Evolutionary conservation across 2,888 invertebrate genomes (phyloP), one percentile per base, ranked within the genome.

Genomic region (Helicoverpa assulta): DNA sequence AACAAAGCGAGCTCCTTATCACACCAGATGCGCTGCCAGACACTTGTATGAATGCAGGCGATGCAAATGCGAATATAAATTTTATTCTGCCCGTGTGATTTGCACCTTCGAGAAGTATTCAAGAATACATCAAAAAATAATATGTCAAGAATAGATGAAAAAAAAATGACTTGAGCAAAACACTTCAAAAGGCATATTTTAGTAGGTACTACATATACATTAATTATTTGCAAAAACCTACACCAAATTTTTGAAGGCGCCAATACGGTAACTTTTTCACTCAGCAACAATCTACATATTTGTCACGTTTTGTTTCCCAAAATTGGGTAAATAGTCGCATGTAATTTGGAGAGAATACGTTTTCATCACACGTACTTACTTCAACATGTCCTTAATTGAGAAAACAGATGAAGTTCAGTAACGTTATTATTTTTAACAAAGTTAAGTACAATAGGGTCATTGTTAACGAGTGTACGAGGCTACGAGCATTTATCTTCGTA

Each of bases 1-100:
- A 68, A 67, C 57, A 77, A 72, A 71, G 68, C 2, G 51, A 19
- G 12, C 53, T n/a, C 10, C n/a, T 10, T 47, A 26, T 40, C 56
- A 51, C 56, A 67, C 62, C 43, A 57, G 76, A 57, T 18, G 52
- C 19, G 26, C 26, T 52, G n/a, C 8, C 18, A 16, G 54, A 43
- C 14, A 50, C 51, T 52, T 43, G 26, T 43, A 29, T 47, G 43
- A 53, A 54, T 43, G 54, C 43, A 43, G 40, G 21, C 40, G 3
- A 19, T 40, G 37, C 54, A 33, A 55, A 64, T 64, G 53, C 26
- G 37, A 29, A 58, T 70, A 55, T 65, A 47, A 61, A 16, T 47
- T 37, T 37, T 37, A 10, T 1, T 37, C 12, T 37, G 3, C 12
- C 37, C 37, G 37, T 37, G 3, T 37, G 33, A 7, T 33, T 33